phyloP scores from a whole-genome alignment of 1,140 invertebrate species.

The Calliphora vicina region DNA sequence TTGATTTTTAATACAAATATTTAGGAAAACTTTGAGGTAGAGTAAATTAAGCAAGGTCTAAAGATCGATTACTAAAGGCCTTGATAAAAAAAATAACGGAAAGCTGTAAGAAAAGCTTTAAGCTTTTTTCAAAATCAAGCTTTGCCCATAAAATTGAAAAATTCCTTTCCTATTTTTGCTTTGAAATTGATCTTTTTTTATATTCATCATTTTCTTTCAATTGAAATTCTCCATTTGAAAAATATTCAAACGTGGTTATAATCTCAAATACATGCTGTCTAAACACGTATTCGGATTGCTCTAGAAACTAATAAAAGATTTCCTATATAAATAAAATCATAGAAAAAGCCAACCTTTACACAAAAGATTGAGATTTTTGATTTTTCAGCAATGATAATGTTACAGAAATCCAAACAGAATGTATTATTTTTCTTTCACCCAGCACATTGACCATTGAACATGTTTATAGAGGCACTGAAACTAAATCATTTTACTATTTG shows the following conservation, averaged over 20 bases:
- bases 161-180: too few relatives aligned
- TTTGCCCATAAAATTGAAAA: too few relatives aligned
- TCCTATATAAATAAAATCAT: background rate
- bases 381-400: conserved; percentile 25
- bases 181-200: background rate
- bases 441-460: background rate
- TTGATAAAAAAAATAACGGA: too few relatives aligned
- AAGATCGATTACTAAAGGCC: too few relatives aligned
- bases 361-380: conserved; percentile 28
- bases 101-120: too few relatives aligned
- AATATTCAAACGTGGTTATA: background rate
- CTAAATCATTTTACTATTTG: background rate
- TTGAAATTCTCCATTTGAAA: background rate
- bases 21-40: too few relatives aligned
- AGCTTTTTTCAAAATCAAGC: too few relatives aligned
- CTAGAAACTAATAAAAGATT: background rate
- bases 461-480: background rate
- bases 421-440: background rate
- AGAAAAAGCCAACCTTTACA: background rate
- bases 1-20: too few relatives aligned
- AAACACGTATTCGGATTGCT: background rate
- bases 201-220: background rate
- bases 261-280: background rate
- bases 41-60: too few relatives aligned
- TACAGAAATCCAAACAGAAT: background rate